phyloP scores from a whole-genome alignment of 2,797 vertebrate genomes.

The Hippocampus kuda region DNA sequence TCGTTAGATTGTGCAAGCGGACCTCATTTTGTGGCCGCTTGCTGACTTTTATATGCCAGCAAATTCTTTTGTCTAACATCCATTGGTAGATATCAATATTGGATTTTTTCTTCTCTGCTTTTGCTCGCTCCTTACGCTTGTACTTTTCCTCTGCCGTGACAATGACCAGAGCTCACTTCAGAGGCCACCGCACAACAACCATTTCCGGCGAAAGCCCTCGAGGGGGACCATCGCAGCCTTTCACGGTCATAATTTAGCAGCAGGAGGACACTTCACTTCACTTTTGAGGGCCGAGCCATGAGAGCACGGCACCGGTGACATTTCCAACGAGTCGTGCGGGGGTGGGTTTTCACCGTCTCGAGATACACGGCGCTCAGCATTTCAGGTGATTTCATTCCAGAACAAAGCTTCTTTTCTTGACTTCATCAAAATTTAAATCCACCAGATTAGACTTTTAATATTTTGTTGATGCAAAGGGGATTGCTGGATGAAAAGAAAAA shows the following conservation, averaged over 20 bases:
- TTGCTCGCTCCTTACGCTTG: background rate
- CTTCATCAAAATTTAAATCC: conserved; percentile 42
- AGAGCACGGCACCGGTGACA: conserved; percentile 16
- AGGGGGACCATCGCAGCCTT: conserved; percentile 30
- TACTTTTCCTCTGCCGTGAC: background rate
- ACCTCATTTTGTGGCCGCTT: no score
- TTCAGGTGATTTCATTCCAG: conserved; percentile 23
- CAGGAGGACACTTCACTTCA: conserved; percentile 24
- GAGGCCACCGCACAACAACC: conserved; percentile 24
- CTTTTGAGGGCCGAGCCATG: conserved; percentile 31
- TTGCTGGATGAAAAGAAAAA: conserved; percentile 15
- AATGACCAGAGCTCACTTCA: conserved; percentile 34
- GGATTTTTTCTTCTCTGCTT: background rate
- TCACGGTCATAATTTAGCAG: conserved; percentile 24
- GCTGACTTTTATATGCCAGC: no score
- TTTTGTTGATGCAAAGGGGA: conserved; percentile 26
- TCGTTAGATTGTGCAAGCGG: no score
- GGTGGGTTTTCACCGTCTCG: conserved; percentile 12
- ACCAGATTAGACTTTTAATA: conserved; percentile 46
- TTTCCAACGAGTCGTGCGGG: conserved; percentile 21
- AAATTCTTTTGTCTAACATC: no score
- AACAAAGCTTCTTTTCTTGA: conserved; percentile 18
- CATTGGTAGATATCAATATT: background rate
- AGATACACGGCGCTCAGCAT: background rate
- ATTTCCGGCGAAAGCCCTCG: conserved; percentile 31